Percentiles rank a stretch among this genome's conserved stretches.
These are phyloP conservation scores for Anas platyrhynchos DNA, from an alignment of 2,113 vertebrate genomes.

Conservation along the genomic window DNA sequence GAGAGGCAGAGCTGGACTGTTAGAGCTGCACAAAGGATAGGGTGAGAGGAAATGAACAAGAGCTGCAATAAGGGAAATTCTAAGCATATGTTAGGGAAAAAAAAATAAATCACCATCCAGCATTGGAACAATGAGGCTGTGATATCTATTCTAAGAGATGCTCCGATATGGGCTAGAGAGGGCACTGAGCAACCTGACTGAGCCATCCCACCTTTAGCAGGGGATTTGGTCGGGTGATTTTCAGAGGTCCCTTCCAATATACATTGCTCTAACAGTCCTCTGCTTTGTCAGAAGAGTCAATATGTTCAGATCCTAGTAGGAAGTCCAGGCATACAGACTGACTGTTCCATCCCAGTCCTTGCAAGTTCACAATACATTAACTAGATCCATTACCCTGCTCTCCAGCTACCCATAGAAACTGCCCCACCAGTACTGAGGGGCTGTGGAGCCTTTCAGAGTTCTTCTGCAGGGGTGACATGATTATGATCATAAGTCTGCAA, in stretches of 20 bases:
- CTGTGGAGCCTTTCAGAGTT: background rate
- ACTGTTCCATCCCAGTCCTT: background rate
- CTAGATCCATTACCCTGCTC: background rate
- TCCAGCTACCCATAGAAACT: background rate
- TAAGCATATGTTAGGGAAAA: background rate
- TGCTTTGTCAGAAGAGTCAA: background rate
- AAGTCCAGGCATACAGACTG: background rate
- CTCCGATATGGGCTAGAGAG: background rate
- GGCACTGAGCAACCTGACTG: background rate
- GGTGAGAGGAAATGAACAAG: background rate
- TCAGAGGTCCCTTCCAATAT: background rate
- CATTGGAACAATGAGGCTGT: background rate
- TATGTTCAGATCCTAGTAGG: rapidly evolving
- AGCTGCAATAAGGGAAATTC: background rate
- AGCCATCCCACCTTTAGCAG: background rate
- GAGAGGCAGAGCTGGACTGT: background rate
- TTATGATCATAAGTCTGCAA: slow-evolving; percentile 46
- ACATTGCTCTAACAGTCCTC: rapidly evolving
- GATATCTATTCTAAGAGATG: background rate
- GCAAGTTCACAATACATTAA: background rate
- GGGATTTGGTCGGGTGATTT: background rate
- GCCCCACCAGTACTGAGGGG: background rate
- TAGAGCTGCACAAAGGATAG: rapidly evolving
- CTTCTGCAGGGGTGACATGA: slow-evolving; percentile 40
- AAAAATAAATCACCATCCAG: background rate